phyloP scores from a whole-genome alignment of 2,888 invertebrate genomes.

The Horisme vitalbata region DNA sequence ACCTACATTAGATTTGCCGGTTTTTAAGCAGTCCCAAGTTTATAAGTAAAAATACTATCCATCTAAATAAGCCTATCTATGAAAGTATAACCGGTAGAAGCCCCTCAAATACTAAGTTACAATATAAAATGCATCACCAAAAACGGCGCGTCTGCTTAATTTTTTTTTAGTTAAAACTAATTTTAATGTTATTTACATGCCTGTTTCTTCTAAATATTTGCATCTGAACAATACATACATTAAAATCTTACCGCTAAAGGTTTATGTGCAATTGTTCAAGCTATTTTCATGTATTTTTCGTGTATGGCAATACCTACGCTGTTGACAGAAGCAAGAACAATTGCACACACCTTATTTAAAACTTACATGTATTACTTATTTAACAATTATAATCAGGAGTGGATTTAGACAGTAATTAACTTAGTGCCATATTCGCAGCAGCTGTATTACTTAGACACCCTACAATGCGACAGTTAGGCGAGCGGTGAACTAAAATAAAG shows the following conservation, averaged over 20 bases:
- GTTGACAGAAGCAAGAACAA: constrained; percentile 64
- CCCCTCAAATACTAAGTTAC: constrained; percentile 54
- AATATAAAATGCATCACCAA: constrained; percentile 66
- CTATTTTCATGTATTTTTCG: constrained; percentile 41
- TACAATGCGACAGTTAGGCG: constrained; percentile 40
- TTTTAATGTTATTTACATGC: constrained; percentile 75
- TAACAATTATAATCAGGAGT: constrained; percentile 61
- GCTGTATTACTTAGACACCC: constrained; percentile 28
- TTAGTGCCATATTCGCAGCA: constrained; percentile 48
- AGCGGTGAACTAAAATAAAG: too few species aligned
- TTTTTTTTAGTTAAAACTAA: constrained; percentile 29
- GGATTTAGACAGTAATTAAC: constrained; percentile 78
- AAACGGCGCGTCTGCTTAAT: constrained; percentile 52
- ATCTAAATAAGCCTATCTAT: constrained; percentile 9
- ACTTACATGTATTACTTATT: constrained; percentile 65
- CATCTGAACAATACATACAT: constrained; percentile 82
- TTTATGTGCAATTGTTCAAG: constrained; percentile 75
- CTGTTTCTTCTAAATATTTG: constrained; percentile 80
- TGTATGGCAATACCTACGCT: constrained; percentile 51
- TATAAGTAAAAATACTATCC: constrained; percentile 1
- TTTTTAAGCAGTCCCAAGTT: background rate
- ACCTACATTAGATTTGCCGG: background rate
- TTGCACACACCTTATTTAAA: constrained; percentile 67
- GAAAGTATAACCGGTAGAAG: constrained; percentile 38
- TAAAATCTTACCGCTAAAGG: constrained; percentile 76